These are phyloP conservation scores for Timema cristinae DNA, from an alignment of 2,888 invertebrate species.

Conservation along the genomic window DNA sequence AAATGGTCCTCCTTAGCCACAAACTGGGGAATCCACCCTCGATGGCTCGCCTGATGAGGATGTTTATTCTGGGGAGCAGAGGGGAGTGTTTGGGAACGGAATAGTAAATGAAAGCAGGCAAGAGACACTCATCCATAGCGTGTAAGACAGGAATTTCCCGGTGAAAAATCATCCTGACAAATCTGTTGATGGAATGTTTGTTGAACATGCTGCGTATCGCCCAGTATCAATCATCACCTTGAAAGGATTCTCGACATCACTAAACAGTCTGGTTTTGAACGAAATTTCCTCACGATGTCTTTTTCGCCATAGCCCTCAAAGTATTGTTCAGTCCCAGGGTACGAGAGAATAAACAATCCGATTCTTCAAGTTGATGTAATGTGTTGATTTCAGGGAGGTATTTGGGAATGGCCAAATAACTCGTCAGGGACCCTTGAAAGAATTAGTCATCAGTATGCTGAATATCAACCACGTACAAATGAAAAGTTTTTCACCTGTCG, in stretches of 20 bases:
- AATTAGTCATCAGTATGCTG: slow-evolving; percentile 43
- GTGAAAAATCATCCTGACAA: not conserved
- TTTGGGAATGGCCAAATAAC: slow-evolving; percentile 44
- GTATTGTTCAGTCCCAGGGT: not conserved
- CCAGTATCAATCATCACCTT: not conserved
- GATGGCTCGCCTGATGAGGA: slow-evolving; percentile 39
- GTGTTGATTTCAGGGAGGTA: slow-evolving; percentile 47
- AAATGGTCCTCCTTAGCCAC: not conserved
- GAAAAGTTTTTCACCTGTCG: slow-evolving; percentile 42
- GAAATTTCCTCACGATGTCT: not conserved
- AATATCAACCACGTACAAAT: slow-evolving; percentile 42
- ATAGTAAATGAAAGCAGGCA: slow-evolving; percentile 45
- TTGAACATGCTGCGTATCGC: not conserved
- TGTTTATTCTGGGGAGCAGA: slow-evolving; percentile 42
- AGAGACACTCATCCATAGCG: slow-evolving; percentile 47
- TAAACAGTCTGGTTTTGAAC: not conserved
- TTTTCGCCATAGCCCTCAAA: slow-evolving; percentile 23
- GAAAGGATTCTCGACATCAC: not conserved
- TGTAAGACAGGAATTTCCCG: slow-evolving; percentile 43
- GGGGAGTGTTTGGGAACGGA: slow-evolving; percentile 47
- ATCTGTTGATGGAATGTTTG: not conserved
- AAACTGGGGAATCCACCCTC: slow-evolving; percentile 43
- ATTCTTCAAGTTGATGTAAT: slow-evolving; percentile 44
- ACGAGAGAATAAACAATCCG: slow-evolving; percentile 42
- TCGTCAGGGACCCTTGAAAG: slow-evolving; percentile 47